These are phyloP conservation scores for Cyanistes caeruleus DNA, from an alignment of 2,113 vertebrate genomes.

Conservation along the genomic window DNA sequence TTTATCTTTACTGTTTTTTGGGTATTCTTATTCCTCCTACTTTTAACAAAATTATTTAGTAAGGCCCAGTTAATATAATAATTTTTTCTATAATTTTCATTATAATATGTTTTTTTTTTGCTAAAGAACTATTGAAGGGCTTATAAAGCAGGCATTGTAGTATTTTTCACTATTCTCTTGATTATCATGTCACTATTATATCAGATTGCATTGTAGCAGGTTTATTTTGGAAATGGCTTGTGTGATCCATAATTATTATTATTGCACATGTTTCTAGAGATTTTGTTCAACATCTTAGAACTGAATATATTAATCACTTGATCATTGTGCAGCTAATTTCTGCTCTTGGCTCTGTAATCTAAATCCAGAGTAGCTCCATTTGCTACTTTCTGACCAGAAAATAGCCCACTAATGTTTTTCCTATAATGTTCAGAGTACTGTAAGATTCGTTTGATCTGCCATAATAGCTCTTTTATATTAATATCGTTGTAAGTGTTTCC, in stretches of 20 bases:
- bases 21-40: accelerated
- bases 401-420: not conserved
- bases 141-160: not conserved
- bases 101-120: not conserved
- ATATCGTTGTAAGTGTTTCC: not conserved
- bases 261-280: not conserved
- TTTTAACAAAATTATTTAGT: not conserved
- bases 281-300: not conserved
- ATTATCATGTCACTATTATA: not conserved
- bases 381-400: not conserved
- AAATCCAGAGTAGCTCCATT: slow-evolving; percentile 20
- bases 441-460: not conserved
- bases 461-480: not conserved
- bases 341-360: not conserved
- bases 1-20: not conserved
- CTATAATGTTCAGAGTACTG: not conserved
- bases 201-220: not conserved
- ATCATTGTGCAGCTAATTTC: not conserved
- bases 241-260: not conserved
- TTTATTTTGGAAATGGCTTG: slow-evolving; percentile 4
- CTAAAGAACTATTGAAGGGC: not conserved
- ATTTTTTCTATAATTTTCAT: not conserved
- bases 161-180: not conserved
- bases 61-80: not conserved
- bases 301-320: slow-evolving; percentile 30